Percentiles rank a stretch among this genome's conserved stretches.
Evolutionary conservation across 2,113 vertebrate species (phyloP).

Genomic region (Colossoma macropomum): DNA sequence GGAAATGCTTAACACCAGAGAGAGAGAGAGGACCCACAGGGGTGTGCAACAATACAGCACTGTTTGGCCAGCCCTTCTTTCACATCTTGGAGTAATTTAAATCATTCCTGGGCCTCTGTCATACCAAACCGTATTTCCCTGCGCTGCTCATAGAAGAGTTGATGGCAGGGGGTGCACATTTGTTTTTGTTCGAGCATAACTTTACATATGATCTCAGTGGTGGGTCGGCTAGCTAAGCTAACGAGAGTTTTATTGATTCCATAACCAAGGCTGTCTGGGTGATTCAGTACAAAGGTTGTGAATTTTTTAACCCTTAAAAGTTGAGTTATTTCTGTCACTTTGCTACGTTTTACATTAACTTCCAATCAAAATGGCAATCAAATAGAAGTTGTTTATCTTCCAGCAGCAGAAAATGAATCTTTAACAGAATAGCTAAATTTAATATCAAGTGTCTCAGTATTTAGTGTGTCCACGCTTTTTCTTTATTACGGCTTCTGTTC

Average conservation of each 20-base stretch:
- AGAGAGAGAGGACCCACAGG: constrained; percentile 13
- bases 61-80: constrained; percentile 46
- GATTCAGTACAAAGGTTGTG: constrained; percentile 19
- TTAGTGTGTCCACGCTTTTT: no score
- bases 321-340: not conserved
- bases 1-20: constrained; percentile 38
- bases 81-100: constrained; percentile 61
- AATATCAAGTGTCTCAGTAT: no score
- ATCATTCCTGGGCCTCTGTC: constrained; percentile 43
- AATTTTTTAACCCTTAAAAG: not conserved
- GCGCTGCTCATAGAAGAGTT: not conserved
- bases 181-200: constrained; percentile 44
- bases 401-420: no score
- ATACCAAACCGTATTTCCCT: constrained; percentile 27
- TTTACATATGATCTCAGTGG: constrained; percentile 41
- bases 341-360: not conserved
- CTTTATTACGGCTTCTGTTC: no score
- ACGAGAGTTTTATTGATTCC: constrained; percentile 52
- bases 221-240: constrained; percentile 39
- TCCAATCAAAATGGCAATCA: no score
- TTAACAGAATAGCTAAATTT: no score
- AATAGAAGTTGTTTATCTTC: no score
- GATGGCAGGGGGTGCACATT: not conserved
- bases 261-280: constrained; percentile 19
- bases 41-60: constrained; percentile 52